phyloP scores from a whole-genome alignment of 2,113 vertebrate genomes.

The Tachuris rubrigastra region DNA sequence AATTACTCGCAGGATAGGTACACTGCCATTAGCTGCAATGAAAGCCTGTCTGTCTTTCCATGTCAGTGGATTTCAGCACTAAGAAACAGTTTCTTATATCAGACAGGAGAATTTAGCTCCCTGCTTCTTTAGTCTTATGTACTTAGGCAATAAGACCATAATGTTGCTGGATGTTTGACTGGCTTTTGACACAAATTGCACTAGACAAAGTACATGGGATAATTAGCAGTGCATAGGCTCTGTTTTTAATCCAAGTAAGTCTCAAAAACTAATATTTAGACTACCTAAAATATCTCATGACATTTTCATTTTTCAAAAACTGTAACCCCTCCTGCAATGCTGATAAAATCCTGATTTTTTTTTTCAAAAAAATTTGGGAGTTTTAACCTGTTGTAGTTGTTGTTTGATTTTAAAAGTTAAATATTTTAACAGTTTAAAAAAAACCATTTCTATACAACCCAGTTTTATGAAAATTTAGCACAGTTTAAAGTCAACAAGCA shows the following conservation, averaged over 20 bases:
- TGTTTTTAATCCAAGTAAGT: not conserved
- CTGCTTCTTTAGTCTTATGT: not conserved
- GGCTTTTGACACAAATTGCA: conserved; percentile 14
- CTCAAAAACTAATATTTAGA: not conserved
- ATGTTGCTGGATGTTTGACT: not conserved
- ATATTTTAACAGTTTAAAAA: not conserved
- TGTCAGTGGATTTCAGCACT: conserved; percentile 12
- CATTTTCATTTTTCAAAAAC: not conserved
- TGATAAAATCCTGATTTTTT: not conserved
- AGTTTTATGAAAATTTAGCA: not conserved
- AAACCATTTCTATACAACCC: rapidly evolving
- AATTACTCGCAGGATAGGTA: conserved; percentile 65
- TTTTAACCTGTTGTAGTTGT: not conserved
- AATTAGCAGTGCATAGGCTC: not conserved
- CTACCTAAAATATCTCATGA: not conserved
- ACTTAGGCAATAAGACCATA: not conserved
- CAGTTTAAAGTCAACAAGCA: not conserved
- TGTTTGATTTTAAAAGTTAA: not conserved
- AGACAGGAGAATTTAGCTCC: conserved; percentile 50
- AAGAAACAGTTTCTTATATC: not conserved
- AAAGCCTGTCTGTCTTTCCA: conserved; percentile 52
- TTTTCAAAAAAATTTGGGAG: not conserved
- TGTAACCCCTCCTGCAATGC: not conserved
- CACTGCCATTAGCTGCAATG: conserved; percentile 68
- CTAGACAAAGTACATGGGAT: not conserved